These are phyloP conservation scores for Leguminivora glycinivorella DNA, from an alignment of 1,140 invertebrate genomes.

Conservation along the genomic window DNA sequence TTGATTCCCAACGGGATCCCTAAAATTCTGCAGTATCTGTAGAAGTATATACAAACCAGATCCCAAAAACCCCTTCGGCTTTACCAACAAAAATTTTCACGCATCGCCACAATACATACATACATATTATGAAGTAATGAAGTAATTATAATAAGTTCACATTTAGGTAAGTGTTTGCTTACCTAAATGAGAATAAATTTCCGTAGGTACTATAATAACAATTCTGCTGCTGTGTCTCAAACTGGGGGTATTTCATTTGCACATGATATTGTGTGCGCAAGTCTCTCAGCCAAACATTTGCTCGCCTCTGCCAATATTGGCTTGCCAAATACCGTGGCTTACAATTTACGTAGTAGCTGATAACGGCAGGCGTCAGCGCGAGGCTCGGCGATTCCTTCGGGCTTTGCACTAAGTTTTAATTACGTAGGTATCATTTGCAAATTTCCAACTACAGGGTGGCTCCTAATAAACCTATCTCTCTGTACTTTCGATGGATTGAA, in stretches of 20 bases:
- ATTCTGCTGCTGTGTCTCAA: neutral
- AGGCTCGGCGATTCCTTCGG: neutral
- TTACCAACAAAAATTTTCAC: no score
- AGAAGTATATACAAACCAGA: no score
- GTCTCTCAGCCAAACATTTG: slow-evolving; percentile 6
- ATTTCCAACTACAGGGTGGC: no score
- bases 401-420: no score
- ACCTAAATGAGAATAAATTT: neutral
- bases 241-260: slow-evolving; percentile 10
- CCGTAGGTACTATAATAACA: neutral
- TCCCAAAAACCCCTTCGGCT: no score
- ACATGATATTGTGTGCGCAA: slow-evolving; percentile 11
- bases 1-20: no score
- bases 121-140: no score
- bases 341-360: slow-evolving; percentile 10
- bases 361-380: neutral
- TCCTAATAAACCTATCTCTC: no score
- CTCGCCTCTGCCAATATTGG: slow-evolving; percentile 18
- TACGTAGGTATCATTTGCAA: no score
- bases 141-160: neutral
- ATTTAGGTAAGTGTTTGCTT: neutral
- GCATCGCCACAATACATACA: no score
- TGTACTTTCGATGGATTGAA: no score
- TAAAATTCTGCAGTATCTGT: no score
- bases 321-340: slow-evolving; percentile 16